A percentile compares a stretch with the other conserved stretches of the same genome.
phyloP scores from a whole-genome alignment of 1,140 invertebrate species.

The Tetraneura akinire region DNA sequence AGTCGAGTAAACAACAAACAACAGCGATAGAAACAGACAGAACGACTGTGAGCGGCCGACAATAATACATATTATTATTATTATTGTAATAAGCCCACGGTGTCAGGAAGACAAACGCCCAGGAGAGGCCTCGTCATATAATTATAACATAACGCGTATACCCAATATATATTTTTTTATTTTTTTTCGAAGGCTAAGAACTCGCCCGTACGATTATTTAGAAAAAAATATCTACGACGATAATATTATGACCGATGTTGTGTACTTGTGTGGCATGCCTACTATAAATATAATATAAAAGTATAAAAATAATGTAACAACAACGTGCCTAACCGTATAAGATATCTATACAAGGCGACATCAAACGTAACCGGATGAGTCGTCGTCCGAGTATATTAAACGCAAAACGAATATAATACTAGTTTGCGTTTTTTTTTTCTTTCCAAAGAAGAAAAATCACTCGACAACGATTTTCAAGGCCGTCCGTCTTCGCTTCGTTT shows the following conservation, averaged over 20 bases:
- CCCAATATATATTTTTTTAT: neutral
- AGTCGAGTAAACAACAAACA: too few species aligned
- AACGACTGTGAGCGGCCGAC: too few species aligned
- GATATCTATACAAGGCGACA: neutral
- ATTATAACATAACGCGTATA: too few species aligned
- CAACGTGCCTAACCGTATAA: neutral
- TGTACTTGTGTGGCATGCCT: neutral
- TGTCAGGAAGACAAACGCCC: neutral
- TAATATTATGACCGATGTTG: neutral
- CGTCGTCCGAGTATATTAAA: neutral
- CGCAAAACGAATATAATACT: neutral
- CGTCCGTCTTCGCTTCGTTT: neutral
- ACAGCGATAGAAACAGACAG: too few species aligned
- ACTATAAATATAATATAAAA: too few species aligned
- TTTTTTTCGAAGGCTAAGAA: neutral
- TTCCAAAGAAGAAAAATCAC: conserved; percentile 27
- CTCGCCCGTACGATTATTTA: neutral
- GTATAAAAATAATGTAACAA: neutral
- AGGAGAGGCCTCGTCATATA: neutral
- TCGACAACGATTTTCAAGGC: conserved; percentile 21
- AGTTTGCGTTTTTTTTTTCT: conserved; percentile 15
- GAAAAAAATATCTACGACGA: too few species aligned
- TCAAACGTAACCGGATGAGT: conserved; percentile 5
- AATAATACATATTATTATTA: too few species aligned
- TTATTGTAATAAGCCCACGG: too few species aligned